Evolutionary conservation across 2,113 vertebrate species (phyloP).

Genomic region (Megaleporinus macrocephalus): DNA sequence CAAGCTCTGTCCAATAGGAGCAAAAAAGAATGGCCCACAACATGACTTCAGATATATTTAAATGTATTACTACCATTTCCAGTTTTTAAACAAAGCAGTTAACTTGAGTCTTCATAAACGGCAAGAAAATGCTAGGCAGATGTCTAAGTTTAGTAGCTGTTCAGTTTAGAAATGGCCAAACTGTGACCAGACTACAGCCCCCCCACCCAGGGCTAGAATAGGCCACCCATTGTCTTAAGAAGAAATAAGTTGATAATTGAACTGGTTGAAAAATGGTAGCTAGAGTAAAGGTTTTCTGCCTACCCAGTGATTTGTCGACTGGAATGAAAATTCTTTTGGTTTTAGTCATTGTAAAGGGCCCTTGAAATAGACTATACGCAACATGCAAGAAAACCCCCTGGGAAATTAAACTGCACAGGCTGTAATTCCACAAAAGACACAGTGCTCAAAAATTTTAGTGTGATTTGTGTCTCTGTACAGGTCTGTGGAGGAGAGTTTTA

Average conservation of each 20-base stretch:
- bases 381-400: not conserved
- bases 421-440: not conserved
- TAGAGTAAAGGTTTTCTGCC: not conserved
- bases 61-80: no score
- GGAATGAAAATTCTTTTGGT: not conserved
- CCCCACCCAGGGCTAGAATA: not conserved
- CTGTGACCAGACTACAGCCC: not conserved
- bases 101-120: no score
- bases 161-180: not conserved
- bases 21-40: no score
- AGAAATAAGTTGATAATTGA: not conserved
- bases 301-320: no score
- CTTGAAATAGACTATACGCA: not conserved
- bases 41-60: no score
- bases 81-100: no score
- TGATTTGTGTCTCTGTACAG: slow-evolving; percentile 66
- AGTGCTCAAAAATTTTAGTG: not conserved
- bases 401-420: not conserved
- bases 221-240: not conserved
- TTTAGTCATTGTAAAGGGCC: not conserved
- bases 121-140: no score
- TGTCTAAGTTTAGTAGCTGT: not conserved
- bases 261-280: not conserved
- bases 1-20: no score
- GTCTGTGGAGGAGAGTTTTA: slow-evolving; percentile 99